These are phyloP conservation scores for Nomada fabriciana DNA, from an alignment of 2,888 invertebrate genomes.

Conservation along the genomic window DNA sequence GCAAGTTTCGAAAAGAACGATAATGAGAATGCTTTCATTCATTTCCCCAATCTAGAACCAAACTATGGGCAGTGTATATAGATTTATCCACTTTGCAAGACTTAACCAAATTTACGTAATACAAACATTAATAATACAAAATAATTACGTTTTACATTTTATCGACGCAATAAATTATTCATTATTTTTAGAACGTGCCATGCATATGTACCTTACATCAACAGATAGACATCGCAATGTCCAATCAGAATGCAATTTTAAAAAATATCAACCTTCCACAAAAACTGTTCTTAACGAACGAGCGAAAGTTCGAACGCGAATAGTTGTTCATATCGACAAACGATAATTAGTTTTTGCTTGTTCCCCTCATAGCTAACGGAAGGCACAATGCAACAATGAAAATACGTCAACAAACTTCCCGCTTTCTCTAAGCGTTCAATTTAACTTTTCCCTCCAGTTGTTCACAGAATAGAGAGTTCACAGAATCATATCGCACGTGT, in stretches of 20 bases:
- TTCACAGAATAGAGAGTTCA: not conserved
- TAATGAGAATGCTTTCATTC: not conserved
- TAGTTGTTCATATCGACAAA: not conserved
- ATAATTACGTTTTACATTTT: no score
- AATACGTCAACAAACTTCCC: conserved; percentile 15
- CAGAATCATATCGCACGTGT: not conserved
- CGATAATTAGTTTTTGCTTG: conserved; percentile 26
- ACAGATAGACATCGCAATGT: no score
- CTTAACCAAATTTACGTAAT: no score
- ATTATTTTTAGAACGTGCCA: no score
- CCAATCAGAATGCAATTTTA: not conserved
- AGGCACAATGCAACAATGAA: conserved; percentile 4
- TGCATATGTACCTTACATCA: no score
- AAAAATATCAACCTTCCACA: not conserved
- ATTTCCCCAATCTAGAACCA: no score
- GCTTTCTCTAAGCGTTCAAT: conserved; percentile 33
- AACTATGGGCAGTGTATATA: no score
- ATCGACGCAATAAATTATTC: no score
- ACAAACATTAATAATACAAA: no score
- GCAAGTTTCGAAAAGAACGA: not conserved
- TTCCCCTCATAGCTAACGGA: not conserved
- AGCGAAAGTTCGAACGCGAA: not conserved
- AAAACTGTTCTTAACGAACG: not conserved
- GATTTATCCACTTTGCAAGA: no score
- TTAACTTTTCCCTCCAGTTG: conserved; percentile 34